Evolutionary conservation across 1,140 invertebrate species (phyloP).

Genomic region (Sycobia sp.): DNA sequence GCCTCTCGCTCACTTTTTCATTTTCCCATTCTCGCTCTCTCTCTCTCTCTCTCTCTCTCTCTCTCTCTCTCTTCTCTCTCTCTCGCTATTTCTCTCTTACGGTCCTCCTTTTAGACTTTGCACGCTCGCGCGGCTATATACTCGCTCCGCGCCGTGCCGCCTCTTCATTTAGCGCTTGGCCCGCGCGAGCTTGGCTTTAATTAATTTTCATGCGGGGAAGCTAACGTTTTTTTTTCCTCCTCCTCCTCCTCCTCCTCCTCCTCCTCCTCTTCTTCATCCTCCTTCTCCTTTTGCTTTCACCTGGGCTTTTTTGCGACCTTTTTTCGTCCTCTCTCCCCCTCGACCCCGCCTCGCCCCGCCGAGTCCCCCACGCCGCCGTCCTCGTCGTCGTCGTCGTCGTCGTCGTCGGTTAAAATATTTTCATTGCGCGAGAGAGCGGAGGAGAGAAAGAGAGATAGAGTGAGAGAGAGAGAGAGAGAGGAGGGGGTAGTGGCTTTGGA

Average conservation of each 20-base stretch:
- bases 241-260: too few relatives aligned
- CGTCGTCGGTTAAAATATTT: slow-evolving; percentile 18
- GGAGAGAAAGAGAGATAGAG: too few relatives aligned
- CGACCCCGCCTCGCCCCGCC: too few relatives aligned
- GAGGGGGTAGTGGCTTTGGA: too few relatives aligned
- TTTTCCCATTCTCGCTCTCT: too few relatives aligned
- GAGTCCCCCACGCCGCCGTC: too few relatives aligned
- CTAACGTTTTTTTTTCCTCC: too few relatives aligned
- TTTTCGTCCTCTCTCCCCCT: background rate
- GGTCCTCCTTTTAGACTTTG: slow-evolving; percentile 13
- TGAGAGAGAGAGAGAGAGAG: background rate
- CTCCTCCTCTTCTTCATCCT: background rate
- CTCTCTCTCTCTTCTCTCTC: too few relatives aligned
- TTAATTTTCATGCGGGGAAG: slow-evolving; percentile 27
- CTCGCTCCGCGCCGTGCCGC: too few relatives aligned
- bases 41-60: too few relatives aligned
- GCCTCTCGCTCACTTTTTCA: too few relatives aligned
- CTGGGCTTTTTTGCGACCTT: background rate
- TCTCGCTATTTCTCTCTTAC: too few relatives aligned
- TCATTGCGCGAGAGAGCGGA: background rate
- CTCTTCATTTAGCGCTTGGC: slow-evolving; percentile 29
- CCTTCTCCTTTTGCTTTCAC: background rate
- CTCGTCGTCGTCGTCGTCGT: background rate
- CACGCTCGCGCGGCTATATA: background rate
- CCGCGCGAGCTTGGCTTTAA: slow-evolving; percentile 17